Percentiles rank a stretch among this genome's conserved stretches.
These are phyloP conservation scores for Malurus cyaneus DNA, from an alignment of 2,113 vertebrate genomes.

Conservation along the genomic window DNA sequence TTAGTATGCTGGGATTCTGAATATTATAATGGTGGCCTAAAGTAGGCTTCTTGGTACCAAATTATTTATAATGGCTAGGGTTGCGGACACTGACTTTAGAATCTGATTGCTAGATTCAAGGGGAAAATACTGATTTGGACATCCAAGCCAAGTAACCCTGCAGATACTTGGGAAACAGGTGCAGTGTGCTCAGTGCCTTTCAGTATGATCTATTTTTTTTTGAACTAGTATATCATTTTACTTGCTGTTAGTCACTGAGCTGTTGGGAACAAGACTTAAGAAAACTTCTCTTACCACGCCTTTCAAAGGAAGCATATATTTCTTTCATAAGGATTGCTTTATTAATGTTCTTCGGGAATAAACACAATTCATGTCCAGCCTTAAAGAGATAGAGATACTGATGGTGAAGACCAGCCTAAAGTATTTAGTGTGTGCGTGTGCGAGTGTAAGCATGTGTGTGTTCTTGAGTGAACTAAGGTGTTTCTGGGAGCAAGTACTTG, in stretches of 20 bases:
- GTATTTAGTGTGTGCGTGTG: conserved; percentile 66
- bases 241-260: conserved; percentile 82
- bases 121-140: conserved; percentile 70
- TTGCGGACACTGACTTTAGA: conserved; percentile 74
- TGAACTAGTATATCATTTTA: conserved; percentile 67
- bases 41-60: conserved; percentile 85
- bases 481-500: conserved; percentile 79
- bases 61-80: conserved; percentile 79
- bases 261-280: conserved; percentile 78
- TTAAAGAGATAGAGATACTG: conserved; percentile 73
- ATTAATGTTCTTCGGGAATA: conserved; percentile 66
- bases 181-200: conserved; percentile 80
- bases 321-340: conserved; percentile 69
- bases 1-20: conserved; percentile 81
- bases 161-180: conserved; percentile 70
- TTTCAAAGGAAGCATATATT: conserved; percentile 66
- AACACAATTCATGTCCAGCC: conserved; percentile 73
- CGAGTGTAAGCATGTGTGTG: conserved; percentile 74
- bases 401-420: conserved; percentile 72
- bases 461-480: conserved; percentile 74
- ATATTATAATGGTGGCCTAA: conserved; percentile 82
- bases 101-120: conserved; percentile 74
- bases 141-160: conserved; percentile 80
- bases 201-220: conserved; percentile 62
- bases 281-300: conserved; percentile 58